Evolutionary conservation across 2,888 invertebrate species (phyloP).

Genomic region (Dysmachus trigonus): DNA sequence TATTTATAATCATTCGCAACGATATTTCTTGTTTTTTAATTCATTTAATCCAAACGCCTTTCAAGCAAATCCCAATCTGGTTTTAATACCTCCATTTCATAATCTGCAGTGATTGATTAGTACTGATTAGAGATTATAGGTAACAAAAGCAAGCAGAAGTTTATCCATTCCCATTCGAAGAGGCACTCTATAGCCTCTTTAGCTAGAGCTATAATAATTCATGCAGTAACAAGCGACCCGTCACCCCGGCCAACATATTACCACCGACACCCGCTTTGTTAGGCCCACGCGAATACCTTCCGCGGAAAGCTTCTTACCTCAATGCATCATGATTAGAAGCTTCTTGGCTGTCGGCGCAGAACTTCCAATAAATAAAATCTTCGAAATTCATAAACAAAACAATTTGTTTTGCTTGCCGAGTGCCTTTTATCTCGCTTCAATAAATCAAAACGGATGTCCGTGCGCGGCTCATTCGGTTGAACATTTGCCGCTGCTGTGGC

Average conservation of each 20-base stretch:
- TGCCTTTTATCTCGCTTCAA: not conserved
- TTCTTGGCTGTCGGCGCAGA: constrained; percentile 7
- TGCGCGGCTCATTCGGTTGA: constrained; percentile 1
- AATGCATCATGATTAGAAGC: constrained; percentile 20
- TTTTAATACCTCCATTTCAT: not conserved
- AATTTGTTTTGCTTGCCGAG: not conserved
- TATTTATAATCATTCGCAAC: not conserved
- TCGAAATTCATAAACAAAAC: constrained; percentile 6
- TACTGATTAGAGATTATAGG: not conserved
- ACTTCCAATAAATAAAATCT: constrained; percentile 22
- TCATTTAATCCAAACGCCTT: not conserved
- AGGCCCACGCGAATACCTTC: not conserved
- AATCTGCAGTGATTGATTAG: not conserved
- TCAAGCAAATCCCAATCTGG: not conserved
- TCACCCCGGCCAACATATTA: not conserved
- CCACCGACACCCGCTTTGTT: not conserved
- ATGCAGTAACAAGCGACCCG: not conserved
- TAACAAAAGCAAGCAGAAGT: not conserved
- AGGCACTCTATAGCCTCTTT: not conserved
- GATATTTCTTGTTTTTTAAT: not conserved
- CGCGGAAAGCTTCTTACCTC: not conserved
- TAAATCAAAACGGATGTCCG: constrained; percentile 37
- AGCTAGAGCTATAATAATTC: not conserved
- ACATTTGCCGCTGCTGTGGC: not conserved
- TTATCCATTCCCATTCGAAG: not conserved